A percentile compares a stretch with the other conserved stretches of the same genome.
Evolutionary conservation across 1,140 invertebrate genomes (phyloP).

Genomic region (Nasonia giraulti): DNA sequence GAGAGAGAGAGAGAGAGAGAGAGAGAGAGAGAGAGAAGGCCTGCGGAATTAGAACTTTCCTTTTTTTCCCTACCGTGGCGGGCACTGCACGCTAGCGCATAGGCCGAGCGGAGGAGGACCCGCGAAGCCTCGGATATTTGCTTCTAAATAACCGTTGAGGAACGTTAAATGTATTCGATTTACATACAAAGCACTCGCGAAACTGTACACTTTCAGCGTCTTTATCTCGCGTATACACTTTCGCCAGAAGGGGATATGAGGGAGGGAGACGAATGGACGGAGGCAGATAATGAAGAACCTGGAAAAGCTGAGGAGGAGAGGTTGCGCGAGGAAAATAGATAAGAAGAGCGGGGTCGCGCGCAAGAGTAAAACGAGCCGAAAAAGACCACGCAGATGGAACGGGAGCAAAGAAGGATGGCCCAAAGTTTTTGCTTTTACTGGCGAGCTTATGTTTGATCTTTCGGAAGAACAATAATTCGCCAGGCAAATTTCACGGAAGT

Average conservation of each 20-base stretch:
- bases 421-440: neutral
- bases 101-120: neutral
- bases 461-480: too few species aligned
- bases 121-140: slow-evolving; percentile 57
- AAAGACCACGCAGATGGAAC: neutral
- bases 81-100: neutral
- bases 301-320: neutral
- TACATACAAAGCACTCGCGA: slow-evolving; percentile 65
- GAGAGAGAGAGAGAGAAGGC: too few species aligned
- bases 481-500: too few species aligned
- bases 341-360: neutral
- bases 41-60: slow-evolving; percentile 9
- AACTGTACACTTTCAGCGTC: slow-evolving; percentile 27
- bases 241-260: neutral
- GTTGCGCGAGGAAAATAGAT: neutral
- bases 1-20: too few species aligned
- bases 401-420: neutral
- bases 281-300: neutral
- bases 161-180: slow-evolving; percentile 66
- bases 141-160: slow-evolving; percentile 64
- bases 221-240: neutral
- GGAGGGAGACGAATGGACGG: slow-evolving; percentile 16
- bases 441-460: too few species aligned
- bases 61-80: neutral
- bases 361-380: neutral